phyloP scores from a whole-genome alignment of 2,888 invertebrate genomes.

The Macaria liturata region DNA sequence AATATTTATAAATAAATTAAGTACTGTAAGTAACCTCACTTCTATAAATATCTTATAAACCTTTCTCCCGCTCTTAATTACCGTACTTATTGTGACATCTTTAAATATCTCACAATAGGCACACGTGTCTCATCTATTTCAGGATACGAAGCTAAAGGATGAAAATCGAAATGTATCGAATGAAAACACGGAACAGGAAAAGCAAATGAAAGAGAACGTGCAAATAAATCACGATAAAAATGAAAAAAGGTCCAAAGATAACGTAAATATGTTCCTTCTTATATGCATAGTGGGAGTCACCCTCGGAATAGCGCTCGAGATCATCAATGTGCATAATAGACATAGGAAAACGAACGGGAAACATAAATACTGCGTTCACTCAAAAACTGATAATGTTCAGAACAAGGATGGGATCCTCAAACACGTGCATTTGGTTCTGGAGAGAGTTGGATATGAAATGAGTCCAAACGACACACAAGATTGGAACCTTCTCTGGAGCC shows the following conservation, averaged over 20 bases:
- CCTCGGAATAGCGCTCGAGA: conserved; percentile 60
- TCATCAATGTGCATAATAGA: conserved; percentile 54
- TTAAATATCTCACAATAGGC: too few species aligned
- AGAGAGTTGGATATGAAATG: conserved; percentile 88
- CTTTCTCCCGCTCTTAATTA: too few species aligned
- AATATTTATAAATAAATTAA: too few species aligned
- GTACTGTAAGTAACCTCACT: too few species aligned
- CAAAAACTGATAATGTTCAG: conserved; percentile 78
- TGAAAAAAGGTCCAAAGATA: conserved; percentile 42
- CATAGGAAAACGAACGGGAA: conserved; percentile 36
- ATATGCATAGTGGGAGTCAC: conserved; percentile 64
- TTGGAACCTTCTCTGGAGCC: conserved; percentile 97
- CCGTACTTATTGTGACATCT: too few species aligned
- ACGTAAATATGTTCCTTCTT: conserved; percentile 54
- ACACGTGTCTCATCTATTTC: conserved; percentile 27
- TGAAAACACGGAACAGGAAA: conserved; percentile 24
- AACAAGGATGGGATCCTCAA: conserved; percentile 86
- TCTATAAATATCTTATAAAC: too few species aligned
- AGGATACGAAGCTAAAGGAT: conserved; percentile 31
- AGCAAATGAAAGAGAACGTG: conserved; percentile 18
- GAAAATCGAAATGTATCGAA: conserved; percentile 27
- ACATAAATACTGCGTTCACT: conserved; percentile 84
- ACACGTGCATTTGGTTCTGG: conserved; percentile 92
- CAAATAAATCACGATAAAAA: conserved; percentile 32
- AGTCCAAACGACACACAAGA: conserved; percentile 73